Base-by-base conservation (phyloP, 2,888 invertebrate species). In the Malthinus seriepunctatus region DNA sequence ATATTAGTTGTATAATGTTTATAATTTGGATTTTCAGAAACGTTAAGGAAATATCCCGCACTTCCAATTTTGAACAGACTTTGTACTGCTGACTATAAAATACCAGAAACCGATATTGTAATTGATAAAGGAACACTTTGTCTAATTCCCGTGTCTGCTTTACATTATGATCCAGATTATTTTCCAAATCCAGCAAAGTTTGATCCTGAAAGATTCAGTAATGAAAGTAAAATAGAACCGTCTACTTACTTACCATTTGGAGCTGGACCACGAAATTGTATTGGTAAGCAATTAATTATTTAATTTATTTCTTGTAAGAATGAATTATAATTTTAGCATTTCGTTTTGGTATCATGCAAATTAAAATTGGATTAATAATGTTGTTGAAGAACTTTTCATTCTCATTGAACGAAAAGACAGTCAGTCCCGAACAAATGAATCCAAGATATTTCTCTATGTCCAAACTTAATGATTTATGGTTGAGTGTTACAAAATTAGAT, bases 1-100 rank as follows among this genome's bases (percentile, higher is more conserved):
- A n/a, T n/a, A n/a, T n/a, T n/a, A n/a, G n/a, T n/a, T n/a, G n/a
- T n/a, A n/a, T n/a, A n/a, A n/a, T n/a, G n/a, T n/a, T n/a, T n/a
- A n/a, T n/a, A n/a, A n/a, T n/a, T n/a, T n/a, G n/a, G n/a, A 8
- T n/a, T 38, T 38, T 8, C 66, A 73, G 78, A 78, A 66, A 73
- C 76, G 0, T 62, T 79, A 15, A 64, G 78, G 12, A 68, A 73
- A 42, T 74, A 74, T 56, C 75, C 78, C 1, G 73, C 76, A 4
- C 67, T 72, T 2, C 58, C 70, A 0, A 51, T 66, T 7, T 58
- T 72, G 3, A 70, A 69, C 15, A 64, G 72, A 38, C 51, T 56
- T 5, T 74, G 73, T 48, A 65, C 62, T n/a, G 61, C 62, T n/a
- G 64, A 67, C 2, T 71, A 71, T 57, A 39, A 46, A 11, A 54